Percentiles rank a stretch among this genome's conserved stretches.
Evolutionary conservation across 2,888 invertebrate species (phyloP).

Genomic region (Agrochola circellaris): DNA sequence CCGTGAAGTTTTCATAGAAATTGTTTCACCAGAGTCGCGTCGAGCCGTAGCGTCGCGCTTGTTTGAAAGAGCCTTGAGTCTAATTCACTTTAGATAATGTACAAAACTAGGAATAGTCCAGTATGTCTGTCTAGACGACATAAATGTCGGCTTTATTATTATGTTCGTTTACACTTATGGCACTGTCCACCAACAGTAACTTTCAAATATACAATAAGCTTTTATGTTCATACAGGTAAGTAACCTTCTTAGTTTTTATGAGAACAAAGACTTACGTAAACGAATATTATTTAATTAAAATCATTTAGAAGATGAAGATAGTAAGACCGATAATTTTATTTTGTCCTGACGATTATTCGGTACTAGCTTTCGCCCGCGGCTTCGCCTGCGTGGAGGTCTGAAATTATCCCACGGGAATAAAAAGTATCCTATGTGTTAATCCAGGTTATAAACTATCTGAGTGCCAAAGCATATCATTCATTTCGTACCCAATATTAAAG

Average conservation of each 20-base stretch:
- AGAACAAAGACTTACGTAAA: neutral
- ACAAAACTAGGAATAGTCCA: conserved; percentile 26
- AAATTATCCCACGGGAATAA: too few relatives aligned
- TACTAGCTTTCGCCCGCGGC: too few relatives aligned
- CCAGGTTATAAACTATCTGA: too few relatives aligned
- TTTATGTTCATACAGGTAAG: conserved; percentile 9
- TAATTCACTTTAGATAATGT: conserved; percentile 16
- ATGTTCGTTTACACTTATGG: conserved; percentile 16
- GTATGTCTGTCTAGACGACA: conserved; percentile 52
- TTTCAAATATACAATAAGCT: conserved; percentile 16
- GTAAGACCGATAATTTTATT: neutral
- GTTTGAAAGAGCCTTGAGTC: neutral
- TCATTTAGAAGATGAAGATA: neutral
- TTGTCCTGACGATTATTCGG: neutral
- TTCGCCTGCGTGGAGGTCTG: too few relatives aligned
- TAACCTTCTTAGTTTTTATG: neutral
- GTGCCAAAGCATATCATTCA: too few relatives aligned
- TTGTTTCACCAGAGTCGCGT: too few relatives aligned
- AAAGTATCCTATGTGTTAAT: too few relatives aligned
- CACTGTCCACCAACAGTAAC: conserved; percentile 20
- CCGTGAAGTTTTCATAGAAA: too few relatives aligned
- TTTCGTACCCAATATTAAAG: too few relatives aligned
- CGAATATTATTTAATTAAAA: neutral
- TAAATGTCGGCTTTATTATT: conserved; percentile 60
- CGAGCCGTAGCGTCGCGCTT: too few relatives aligned